Evolutionary conservation across 2,113 vertebrate genomes (phyloP).

Genomic region (Orycteropus afer): DNA sequence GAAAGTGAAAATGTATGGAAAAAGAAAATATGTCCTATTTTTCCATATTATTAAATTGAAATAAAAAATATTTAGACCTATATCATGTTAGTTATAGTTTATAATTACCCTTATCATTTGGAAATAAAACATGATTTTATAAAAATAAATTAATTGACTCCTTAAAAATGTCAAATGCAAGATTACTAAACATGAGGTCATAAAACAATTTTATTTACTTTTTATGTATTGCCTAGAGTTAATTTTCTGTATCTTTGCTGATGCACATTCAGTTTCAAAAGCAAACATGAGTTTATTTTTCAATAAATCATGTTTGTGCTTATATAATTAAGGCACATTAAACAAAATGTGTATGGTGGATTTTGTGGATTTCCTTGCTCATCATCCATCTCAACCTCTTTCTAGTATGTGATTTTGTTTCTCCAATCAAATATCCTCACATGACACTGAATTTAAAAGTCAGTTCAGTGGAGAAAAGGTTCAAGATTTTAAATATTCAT

Average conservation of each 20-base stretch:
- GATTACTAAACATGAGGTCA: background rate
- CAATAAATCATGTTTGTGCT: background rate
- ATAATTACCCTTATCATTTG: background rate
- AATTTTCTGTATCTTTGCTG: background rate
- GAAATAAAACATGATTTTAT: background rate
- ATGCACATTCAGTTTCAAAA: background rate
- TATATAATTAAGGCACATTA: background rate
- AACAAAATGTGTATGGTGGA: background rate
- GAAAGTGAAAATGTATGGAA: background rate
- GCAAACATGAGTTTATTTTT: background rate
- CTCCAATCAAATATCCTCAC: background rate
- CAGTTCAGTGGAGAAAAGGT: background rate
- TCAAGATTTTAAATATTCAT: background rate
- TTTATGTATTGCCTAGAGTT: background rate
- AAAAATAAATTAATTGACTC: background rate
- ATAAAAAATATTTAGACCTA: background rate
- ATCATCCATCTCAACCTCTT: background rate
- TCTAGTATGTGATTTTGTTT: background rate
- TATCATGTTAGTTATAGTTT: background rate
- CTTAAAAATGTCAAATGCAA: background rate
- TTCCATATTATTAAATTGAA: background rate
- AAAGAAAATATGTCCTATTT: background rate
- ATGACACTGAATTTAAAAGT: background rate
- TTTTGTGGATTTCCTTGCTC: background rate
- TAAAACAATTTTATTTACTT: background rate